Conservation (phyloP, 2,113 vertebrate genomes). For the Paramisgurnus dabryanus region DNA sequence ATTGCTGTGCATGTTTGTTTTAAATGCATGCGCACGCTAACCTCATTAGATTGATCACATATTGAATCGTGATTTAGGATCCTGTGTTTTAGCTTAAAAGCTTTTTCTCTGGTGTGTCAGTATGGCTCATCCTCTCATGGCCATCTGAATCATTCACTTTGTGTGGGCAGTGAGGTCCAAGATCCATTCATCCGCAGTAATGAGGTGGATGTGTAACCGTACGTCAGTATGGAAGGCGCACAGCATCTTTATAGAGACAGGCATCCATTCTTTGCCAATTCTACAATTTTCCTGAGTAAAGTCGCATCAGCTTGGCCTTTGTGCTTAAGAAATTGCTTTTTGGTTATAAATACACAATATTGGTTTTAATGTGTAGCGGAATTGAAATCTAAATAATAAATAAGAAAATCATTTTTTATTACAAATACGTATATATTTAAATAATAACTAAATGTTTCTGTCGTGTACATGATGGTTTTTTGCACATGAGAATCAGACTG, state of each 20-base stretch:
- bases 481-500: too few species aligned
- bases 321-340: neutral
- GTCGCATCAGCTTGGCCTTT: constrained; percentile 4
- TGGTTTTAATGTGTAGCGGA: too few species aligned
- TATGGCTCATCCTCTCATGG: neutral
- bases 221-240: neutral
- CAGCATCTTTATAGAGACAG: neutral
- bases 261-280: neutral
- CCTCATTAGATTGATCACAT: constrained; percentile 4
- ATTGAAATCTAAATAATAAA: too few species aligned
- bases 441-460: too few species aligned
- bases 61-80: neutral
- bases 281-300: neutral
- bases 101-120: neutral
- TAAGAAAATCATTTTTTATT: too few species aligned
- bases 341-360: neutral
- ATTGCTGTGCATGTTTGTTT: neutral
- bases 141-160: neutral
- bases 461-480: too few species aligned
- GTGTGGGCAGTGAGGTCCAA: constrained; percentile 2
- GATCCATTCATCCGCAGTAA: constrained; percentile 3
- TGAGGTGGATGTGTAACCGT: neutral
- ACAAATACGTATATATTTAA: too few species aligned
- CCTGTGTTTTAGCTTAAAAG: neutral
- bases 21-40: neutral